These are phyloP conservation scores for Bambusicola thoracicus DNA, from an alignment of 2,113 vertebrate genomes.

Conservation along the genomic window DNA sequence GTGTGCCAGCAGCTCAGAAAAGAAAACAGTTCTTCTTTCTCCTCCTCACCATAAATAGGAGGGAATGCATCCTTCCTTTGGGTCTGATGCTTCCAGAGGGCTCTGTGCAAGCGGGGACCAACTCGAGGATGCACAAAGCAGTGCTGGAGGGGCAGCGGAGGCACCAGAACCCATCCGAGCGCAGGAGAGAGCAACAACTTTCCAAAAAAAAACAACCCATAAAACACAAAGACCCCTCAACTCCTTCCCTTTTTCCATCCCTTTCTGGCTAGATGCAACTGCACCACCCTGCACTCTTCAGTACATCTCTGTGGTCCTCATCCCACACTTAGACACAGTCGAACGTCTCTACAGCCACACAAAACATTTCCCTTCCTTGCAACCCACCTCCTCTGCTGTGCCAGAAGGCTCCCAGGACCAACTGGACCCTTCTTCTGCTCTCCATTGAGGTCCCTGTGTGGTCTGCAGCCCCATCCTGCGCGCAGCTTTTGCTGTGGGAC, in stretches of 20 bases:
- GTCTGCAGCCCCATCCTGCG: background rate
- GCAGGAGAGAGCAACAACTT: background rate
- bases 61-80: background rate
- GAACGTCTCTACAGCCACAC: background rate
- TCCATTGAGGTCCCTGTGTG: rapidly evolving
- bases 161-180: background rate
- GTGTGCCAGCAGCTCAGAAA: background rate
- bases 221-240: background rate
- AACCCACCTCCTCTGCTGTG: background rate
- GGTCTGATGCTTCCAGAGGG: background rate
- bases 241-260: background rate
- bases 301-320: background rate
- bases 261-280: background rate
- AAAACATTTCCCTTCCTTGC: background rate
- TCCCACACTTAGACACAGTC: background rate
- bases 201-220: background rate
- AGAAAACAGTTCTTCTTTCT: background rate
- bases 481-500: background rate
- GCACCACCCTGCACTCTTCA: background rate
- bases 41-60: rapidly evolving
- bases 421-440: background rate
- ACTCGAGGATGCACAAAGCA: background rate
- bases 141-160: background rate
- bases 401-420: background rate
- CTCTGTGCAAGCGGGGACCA: background rate